Base-by-base conservation (phyloP, 2,888 invertebrate genomes). In the Syrphus vitripennis region DNA sequence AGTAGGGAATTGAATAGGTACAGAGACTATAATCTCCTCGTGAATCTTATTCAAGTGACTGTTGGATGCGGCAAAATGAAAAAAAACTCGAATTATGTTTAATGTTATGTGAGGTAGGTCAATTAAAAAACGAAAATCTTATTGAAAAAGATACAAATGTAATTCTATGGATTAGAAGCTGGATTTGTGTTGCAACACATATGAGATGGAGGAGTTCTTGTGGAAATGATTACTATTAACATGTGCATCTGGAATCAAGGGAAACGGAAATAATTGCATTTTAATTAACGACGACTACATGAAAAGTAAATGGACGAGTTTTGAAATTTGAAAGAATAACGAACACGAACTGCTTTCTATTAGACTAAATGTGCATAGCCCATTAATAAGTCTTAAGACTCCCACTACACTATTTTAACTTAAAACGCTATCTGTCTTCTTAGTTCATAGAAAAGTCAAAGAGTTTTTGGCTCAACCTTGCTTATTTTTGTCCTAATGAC, bases 121-220 rank as follows among this genome's bases (percentile, higher is more conserved):
- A 81, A 81, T 81, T 76, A 70, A 70, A 21, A 59, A 70, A 67
- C 24, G 16, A 69, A 34, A 63, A 31, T 57, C n/a, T 26, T 57
- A 21, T 55, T 31, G 34, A 21, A 21, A 63, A 12, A 45, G 34
- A 53, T 74, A 37, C 67, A 59, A 61, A 59, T 53, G 37, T 59
- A 19, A 59, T 77, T 61, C 26, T 45, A 26, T n/a, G 53, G 29
- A 40, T 61, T 70, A 59, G 42, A 14, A 40, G 61, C 24, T 61
- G 31, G 16, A 57, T 57, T 57, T 16, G 57, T 55, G 29, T 55
- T 31, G 16, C 55, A 45, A 45, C 9, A 29, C 29, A 3, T 12
- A 50, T 29, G 34, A 21, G 24, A 12, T 12, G 57, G 12, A 59
- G 31, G 16, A 31, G 57, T 5, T 31, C 19, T 19, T 57, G 19